phyloP scores from a whole-genome alignment of 2,797 vertebrate species.

The Glossophaga mutica region DNA sequence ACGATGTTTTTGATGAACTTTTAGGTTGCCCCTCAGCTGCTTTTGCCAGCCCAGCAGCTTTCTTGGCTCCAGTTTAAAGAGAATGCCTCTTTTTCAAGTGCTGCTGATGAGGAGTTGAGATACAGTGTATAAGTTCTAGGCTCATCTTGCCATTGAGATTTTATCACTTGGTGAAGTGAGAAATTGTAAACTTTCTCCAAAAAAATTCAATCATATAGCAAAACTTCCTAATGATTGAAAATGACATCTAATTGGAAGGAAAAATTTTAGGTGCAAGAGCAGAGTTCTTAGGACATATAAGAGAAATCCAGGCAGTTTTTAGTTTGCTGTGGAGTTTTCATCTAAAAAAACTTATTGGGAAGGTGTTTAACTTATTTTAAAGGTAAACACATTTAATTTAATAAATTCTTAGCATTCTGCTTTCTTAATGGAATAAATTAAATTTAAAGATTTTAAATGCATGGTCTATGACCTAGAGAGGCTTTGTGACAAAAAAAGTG shows the following conservation, averaged over 20 bases:
- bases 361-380: not conserved
- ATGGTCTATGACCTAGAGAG: not conserved
- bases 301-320: not conserved
- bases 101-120: not conserved
- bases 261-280: not conserved
- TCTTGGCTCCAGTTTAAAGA: not conserved
- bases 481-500: not conserved
- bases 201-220: not conserved
- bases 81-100: not conserved
- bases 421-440: not conserved
- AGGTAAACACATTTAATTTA: not conserved
- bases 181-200: constrained; percentile 4
- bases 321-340: not conserved
- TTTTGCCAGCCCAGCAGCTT: not conserved
- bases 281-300: not conserved
- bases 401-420: not conserved
- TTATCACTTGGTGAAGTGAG: not conserved
- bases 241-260: not conserved
- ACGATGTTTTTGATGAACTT: not conserved
- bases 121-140: not conserved
- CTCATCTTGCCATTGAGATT: not conserved
- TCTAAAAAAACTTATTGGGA: not conserved
- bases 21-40: not conserved
- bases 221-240: not conserved
- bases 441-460: not conserved